Base-by-base conservation (phyloP, 1,140 invertebrate genomes). In the Drosophila yakuba region DNA sequence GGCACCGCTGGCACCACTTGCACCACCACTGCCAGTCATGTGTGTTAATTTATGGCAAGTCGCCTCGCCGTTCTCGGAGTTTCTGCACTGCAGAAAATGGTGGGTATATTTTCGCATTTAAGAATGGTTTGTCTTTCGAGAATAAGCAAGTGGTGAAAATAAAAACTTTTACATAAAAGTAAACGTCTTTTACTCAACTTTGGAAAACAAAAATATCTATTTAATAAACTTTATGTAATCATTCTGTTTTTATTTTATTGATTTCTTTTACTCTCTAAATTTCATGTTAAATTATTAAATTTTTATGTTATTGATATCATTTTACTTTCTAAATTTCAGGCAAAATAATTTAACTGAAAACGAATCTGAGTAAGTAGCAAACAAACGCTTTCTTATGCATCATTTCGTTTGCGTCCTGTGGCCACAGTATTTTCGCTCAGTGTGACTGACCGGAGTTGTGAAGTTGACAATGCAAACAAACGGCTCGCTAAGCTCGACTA, bases 401-500 rank as follows among this genome's bases (percentile, higher is more conserved):
- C 3, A 38, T 38, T 14, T 38, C 12, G 10, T 38, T 47, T 23
- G 4, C 12, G 4, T 45, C 3, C 17, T 15, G 7, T 10, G 23
- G 23, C 23, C 23, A 25, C 23, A 4, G 23, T 45, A 4, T 15
- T 25, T 56, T 32, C 32, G 48, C 15, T 48, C n/a, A 58, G 61
- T 69, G 67, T 57, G 5, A 2, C 36, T 15, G 23, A 32, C 38
- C 56, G 48, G 50, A 72, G 60, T 45, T 56, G 38, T 35, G 28
- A 64, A 81, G 82, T 86, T 85, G 78, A 86, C 82, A 85, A 60
- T 78, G 82, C 82, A 85, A 85, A 85, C 82, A 85, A 85, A 85
- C 82, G 83, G 78, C 83, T 88, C 74, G 82, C 82, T 86, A 86
- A 85, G 82, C 82, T 74, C 78, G 74, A 78, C 84, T 89, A 89